Evolutionary conservation across 2,888 invertebrate genomes (phyloP).

Genomic region (Pristionchus japonicus): DNA sequence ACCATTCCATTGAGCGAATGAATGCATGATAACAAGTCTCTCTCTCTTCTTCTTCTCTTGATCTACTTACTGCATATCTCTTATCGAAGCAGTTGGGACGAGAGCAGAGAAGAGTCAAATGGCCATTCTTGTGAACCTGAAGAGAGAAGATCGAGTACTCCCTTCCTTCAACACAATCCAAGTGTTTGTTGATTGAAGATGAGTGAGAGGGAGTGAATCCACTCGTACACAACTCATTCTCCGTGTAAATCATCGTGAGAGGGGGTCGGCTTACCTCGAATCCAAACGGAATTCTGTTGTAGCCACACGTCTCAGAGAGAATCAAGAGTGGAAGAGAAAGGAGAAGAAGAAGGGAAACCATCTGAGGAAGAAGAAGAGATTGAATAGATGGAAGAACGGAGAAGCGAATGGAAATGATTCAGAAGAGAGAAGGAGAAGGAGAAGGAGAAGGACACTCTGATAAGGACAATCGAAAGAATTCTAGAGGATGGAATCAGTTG

Average conservation of each 20-base stretch:
- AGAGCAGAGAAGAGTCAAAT: conserved; percentile 61
- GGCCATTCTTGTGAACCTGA: conserved; percentile 59
- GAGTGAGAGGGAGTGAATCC: not conserved
- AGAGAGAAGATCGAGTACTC: not conserved
- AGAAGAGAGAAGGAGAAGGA: not conserved
- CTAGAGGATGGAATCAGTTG: not conserved
- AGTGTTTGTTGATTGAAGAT: not conserved
- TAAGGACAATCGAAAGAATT: not conserved
- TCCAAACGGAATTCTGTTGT: conserved; percentile 36
- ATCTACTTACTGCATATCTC: conserved; percentile 57
- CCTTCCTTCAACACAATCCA: not conserved
- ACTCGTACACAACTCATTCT: not conserved
- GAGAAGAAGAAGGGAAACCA: not conserved
- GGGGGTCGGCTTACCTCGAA: conserved; percentile 22
- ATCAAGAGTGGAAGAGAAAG: not conserved
- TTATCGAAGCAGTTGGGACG: conserved; percentile 65
- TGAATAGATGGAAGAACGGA: not conserved
- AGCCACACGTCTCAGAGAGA: not conserved
- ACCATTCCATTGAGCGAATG: not conserved
- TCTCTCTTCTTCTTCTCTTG: not conserved
- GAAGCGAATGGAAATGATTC: not conserved
- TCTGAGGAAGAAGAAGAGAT: not conserved
- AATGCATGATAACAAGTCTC: not conserved
- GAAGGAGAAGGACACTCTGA: not conserved
- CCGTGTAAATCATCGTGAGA: not conserved